Percentiles rank a stretch among this genome's conserved stretches.
Conservation (phyloP, 2,888 invertebrate species). For the Troglohyphantes excavatus region DNA sequence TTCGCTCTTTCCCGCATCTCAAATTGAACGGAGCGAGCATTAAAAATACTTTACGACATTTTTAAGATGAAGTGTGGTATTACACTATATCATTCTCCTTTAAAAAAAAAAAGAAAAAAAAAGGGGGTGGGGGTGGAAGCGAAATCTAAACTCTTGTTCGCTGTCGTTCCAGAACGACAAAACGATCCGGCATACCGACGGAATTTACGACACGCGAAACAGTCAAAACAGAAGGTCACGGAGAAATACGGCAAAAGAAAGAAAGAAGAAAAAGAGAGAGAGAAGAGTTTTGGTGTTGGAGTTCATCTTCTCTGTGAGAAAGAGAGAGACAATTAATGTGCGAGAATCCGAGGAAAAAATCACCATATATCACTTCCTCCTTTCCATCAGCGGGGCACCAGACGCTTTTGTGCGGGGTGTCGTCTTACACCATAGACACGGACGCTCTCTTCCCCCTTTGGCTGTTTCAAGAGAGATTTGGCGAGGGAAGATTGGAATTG, state of each 20-base stretch:
- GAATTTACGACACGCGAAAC: conserved; percentile 68
- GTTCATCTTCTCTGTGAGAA: conserved; percentile 48
- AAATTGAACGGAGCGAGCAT: neutral
- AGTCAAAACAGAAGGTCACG: conserved; percentile 74
- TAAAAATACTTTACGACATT: conserved; percentile 44
- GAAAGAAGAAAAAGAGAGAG: neutral
- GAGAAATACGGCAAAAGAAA: conserved; percentile 26
- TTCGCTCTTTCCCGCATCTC: no score
- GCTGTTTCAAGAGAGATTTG: conserved; percentile 22
- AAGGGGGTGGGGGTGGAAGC: neutral
- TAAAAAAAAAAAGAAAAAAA: conserved; percentile 43
- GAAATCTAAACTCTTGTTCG: conserved; percentile 11
- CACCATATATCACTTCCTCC: conserved; percentile 65
- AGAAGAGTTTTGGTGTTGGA: conserved; percentile 41
- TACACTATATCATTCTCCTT: no score
- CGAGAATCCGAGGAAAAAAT: conserved; percentile 72
- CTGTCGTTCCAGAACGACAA: conserved; percentile 71
- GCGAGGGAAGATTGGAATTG: no score
- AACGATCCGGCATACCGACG: conserved; percentile 71
- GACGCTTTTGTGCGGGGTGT: conserved; percentile 45
- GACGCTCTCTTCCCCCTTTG: neutral
- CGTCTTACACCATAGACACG: conserved; percentile 52
- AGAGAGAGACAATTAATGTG: conserved; percentile 77
- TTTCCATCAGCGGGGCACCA: conserved; percentile 69
- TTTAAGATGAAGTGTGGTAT: conserved; percentile 34